phyloP scores from a whole-genome alignment of 2,113 vertebrate genomes.

The Oenanthe melanoleuca region DNA sequence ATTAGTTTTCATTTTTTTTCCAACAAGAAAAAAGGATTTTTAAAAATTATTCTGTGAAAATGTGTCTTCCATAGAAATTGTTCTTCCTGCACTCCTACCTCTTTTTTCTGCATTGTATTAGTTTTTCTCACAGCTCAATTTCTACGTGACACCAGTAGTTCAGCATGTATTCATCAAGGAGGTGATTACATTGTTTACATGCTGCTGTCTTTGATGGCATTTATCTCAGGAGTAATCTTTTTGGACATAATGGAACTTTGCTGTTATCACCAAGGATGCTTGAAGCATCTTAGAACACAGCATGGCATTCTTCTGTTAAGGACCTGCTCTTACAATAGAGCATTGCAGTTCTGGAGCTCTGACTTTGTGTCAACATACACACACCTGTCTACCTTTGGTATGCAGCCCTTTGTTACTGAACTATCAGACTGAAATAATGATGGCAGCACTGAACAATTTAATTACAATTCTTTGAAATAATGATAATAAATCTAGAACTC shows the following conservation, averaged over 20 bases:
- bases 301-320: not conserved
- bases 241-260: not conserved
- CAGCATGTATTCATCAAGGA: not conserved
- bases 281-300: not conserved
- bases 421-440: not conserved
- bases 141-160: not conserved
- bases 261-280: not conserved
- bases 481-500: not conserved
- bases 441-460: not conserved
- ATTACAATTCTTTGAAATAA: not conserved
- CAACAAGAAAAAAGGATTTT: not conserved
- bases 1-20: not conserved
- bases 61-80: not conserved
- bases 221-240: not conserved
- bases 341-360: not conserved
- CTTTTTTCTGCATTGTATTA: not conserved
- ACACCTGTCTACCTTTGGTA: not conserved
- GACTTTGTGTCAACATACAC: not conserved
- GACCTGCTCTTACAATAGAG: not conserved
- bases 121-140: not conserved
- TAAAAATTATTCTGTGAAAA: not conserved
- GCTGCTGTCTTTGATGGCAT: not conserved
- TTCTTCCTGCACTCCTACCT: rapidly evolving
- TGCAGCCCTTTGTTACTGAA: not conserved
- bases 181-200: not conserved